Evolutionary conservation across 2,797 vertebrate genomes (phyloP), one percentile per base, ranked within the genome.

Genomic region (Philypnodon macrostomus): DNA sequence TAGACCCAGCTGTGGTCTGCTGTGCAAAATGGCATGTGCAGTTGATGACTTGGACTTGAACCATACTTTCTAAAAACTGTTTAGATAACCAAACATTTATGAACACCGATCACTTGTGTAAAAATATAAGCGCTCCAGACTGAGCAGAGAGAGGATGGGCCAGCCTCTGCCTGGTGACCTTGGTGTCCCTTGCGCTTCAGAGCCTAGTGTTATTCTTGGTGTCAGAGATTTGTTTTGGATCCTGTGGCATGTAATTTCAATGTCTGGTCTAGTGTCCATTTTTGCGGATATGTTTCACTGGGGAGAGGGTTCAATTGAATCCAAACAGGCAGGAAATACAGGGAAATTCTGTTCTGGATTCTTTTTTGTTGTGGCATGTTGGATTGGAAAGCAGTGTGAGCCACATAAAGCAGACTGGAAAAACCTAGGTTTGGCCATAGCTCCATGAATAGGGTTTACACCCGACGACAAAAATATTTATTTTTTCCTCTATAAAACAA

Each of bases 211-310:
- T 88, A 89, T 87, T 88, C 72, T 64, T 84, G 67, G 81, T 81
- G 62, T 61, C 47, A 57, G 44, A 47, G 69, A 77, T 86, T 87
- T 86, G 72, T 83, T 57, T 89, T 91, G 90, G 89, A 86, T 26
- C 1, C 2, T 5, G 30, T 42, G 70, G 72, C 37, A 47, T 91
- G 71, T 89, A 89, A 91, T 90, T 91, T 88, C 78, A 71, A 62
- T 80, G 90, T 91, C 89, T 91, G 61, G 77, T 81, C 47, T 53
- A 53, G 73, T 36, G 54, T 80, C 55, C 65, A 44, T 81, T 81
- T 86, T 80, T 56, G 63, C 80, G 73, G 54, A 65, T 54, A 44
- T 34, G 19, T 66, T 71, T 76, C 38, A 49, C 58, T 57, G 58
- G 47, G 31, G 13, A 18, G 47, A 69, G 57, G 66, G 78, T 80